Base-by-base conservation (phyloP, 2,113 vertebrate species). In the Callorhinus ursinus region DNA sequence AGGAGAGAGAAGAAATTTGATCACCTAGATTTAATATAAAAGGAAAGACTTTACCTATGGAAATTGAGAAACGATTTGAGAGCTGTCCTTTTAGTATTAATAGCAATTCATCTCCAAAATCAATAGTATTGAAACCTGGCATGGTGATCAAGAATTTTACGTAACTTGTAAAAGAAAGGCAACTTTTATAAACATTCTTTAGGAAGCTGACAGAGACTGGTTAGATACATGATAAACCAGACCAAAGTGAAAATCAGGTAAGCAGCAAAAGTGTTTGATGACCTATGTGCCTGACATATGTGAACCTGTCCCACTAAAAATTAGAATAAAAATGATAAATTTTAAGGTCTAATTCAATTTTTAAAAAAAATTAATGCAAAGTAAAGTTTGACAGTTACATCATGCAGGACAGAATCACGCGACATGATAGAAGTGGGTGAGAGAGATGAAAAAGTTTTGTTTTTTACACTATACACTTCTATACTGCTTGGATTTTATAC, bases 71-170 rank as follows among this genome's bases (percentile, higher is more conserved):
- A 92, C 71, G 85, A 97, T 81, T 51, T 59, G 76, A 96, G 95
- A 95, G 46, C 77, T 95, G 3, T 86, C 92, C 96, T 90, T 90
- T 67, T 82, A 53, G 63, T 90, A 92, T 74, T 71, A 95, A 80
- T 94, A 74, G 84, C 82, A 96, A 80, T 95, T 93, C 90, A 83
- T 53, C 69, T 69, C 57, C 11, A n/a, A 82, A 98, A 94, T 96
- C 97, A 97, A 97, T 96, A 96, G 16, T 80, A 79, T 57, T 92
- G 86, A 97, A 26, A 97, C 57, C 24, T 85, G 82, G 0, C 88
- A 76, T 39, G 6, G 0, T 65, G 63, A 98, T 97, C 95, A 97
- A 86, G 90, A 92, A 97, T 98, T 96, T 92, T 36, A 87, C 59
- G 89, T 90, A 51, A 80, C 46, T 77, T 86, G 69, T 79, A 94